phyloP scores from a whole-genome alignment of 2,888 invertebrate genomes.

The Ichneumon xanthorius region DNA sequence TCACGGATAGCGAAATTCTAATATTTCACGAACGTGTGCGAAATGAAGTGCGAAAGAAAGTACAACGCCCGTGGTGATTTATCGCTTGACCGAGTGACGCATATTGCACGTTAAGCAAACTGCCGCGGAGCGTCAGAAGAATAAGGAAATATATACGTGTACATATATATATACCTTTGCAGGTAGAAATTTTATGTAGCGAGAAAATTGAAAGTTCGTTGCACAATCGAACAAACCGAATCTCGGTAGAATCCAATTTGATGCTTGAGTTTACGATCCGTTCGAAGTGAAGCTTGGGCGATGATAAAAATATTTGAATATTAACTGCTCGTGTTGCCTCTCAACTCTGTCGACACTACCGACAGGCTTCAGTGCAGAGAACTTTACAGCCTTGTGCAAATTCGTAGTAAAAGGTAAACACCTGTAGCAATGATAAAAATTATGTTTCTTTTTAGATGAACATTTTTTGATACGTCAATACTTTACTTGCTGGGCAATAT shows the following conservation, averaged over 20 bases:
- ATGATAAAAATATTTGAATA: not conserved
- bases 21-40: slow-evolving; percentile 71
- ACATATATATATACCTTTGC: too few relatives aligned
- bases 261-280: not conserved
- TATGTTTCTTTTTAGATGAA: not conserved
- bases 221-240: not conserved
- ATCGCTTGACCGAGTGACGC: slow-evolving; percentile 47
- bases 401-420: not conserved
- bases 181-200: too few relatives aligned
- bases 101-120: slow-evolving; percentile 4
- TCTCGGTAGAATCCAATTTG: not conserved
- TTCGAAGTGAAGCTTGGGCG: not conserved
- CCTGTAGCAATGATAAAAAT: not conserved
- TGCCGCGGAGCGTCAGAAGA: slow-evolving; percentile 17
- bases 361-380: not conserved
- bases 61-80: slow-evolving; percentile 58
- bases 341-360: not conserved
- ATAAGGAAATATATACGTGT: slow-evolving; percentile 1
- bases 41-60: slow-evolving; percentile 73
- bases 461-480: too few relatives aligned
- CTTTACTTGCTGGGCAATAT: not conserved
- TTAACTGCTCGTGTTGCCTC: not conserved
- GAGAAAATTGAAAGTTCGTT: slow-evolving; percentile 16
- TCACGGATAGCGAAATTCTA: slow-evolving; percentile 62
- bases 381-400: not conserved